These are phyloP conservation scores for Dynastes tityus DNA, from an alignment of 2,888 invertebrate genomes.

Conservation along the genomic window DNA sequence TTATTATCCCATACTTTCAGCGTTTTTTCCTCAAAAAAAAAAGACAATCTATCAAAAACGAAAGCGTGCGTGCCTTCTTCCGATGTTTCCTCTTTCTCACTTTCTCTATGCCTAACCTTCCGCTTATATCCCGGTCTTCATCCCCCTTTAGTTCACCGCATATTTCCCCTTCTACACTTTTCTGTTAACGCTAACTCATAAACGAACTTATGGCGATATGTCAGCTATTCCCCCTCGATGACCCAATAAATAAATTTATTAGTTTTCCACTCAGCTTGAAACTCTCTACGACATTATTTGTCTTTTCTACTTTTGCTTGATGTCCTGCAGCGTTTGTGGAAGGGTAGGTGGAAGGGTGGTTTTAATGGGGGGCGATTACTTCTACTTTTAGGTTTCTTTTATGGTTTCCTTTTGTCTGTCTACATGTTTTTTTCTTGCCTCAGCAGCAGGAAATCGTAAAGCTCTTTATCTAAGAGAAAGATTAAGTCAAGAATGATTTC, in stretches of 20 bases:
- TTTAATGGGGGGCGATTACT: neutral
- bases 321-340: neutral
- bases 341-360: neutral
- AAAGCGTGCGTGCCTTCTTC: neutral
- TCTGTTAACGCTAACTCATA: constrained; percentile 5
- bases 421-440: neutral
- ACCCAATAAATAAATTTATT: constrained; percentile 37
- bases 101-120: too few species aligned
- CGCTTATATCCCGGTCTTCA: too few species aligned
- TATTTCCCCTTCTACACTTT: neutral
- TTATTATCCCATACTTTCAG: neutral
- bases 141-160: too few species aligned
- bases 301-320: constrained; percentile 17
- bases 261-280: constrained; percentile 17
- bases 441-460: too few species aligned
- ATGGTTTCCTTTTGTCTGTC: neutral
- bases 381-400: neutral
- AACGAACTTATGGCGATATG: constrained; percentile 19
- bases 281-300: constrained; percentile 23
- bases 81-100: too few species aligned
- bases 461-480: too few species aligned
- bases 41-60: neutral
- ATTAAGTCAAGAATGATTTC: too few species aligned
- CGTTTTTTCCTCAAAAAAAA: neutral
- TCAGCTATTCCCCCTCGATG: constrained; percentile 12